A percentile compares a stretch with the other conserved stretches of the same genome.
Evolutionary conservation across 2,888 invertebrate species (phyloP).

Genomic region (Deilephila elpenor): DNA sequence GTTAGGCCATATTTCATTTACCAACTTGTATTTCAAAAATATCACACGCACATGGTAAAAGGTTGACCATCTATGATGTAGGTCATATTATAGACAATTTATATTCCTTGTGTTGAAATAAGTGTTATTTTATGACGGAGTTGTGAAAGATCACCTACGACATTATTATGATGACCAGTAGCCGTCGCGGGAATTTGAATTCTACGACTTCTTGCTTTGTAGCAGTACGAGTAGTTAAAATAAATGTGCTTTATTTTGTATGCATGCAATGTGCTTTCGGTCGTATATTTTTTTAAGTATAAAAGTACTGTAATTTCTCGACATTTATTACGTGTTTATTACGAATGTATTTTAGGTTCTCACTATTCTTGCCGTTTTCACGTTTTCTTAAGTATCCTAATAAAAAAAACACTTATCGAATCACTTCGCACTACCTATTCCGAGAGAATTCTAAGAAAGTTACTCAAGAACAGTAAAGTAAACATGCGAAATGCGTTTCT

Average conservation of each 20-base stretch:
- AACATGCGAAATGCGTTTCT: constrained; percentile 2
- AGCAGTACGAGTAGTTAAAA: no score
- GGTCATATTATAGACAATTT: not conserved
- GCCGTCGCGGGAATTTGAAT: not conserved
- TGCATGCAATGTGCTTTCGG: no score
- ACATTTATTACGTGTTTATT: not conserved
- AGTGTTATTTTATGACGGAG: constrained; percentile 2
- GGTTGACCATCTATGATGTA: not conserved
- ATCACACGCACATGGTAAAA: not conserved
- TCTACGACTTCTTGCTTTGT: not conserved
- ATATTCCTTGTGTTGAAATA: constrained; percentile 6
- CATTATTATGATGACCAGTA: not conserved
- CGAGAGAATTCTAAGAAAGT: not conserved
- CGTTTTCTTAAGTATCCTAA: not conserved
- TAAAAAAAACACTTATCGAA: not conserved
- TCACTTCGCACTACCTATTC: not conserved
- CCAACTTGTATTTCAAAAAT: no score
- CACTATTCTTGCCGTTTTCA: not conserved
- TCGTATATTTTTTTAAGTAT: no score
- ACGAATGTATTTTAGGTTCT: not conserved
- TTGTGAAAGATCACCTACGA: not conserved
- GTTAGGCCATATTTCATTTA: no score
- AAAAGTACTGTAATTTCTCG: no score
- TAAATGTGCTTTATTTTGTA: no score
- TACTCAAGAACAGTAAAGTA: not conserved